A percentile compares a stretch with the other conserved stretches of the same genome.
Evolutionary conservation across 2,888 invertebrate genomes (phyloP).

Genomic region (Machimus rusticus): DNA sequence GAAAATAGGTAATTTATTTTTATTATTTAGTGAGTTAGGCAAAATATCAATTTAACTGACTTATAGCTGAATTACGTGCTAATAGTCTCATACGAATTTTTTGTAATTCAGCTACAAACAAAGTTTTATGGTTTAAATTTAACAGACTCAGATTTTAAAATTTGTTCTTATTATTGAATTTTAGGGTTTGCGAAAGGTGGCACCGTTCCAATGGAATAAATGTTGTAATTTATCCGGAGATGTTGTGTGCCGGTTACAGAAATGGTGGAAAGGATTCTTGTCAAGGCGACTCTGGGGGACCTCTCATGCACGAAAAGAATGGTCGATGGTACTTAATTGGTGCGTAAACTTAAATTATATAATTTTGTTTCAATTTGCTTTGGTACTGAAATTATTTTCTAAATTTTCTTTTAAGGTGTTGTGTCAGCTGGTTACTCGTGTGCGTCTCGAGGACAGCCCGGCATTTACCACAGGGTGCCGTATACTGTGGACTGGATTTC

Average conservation of each 20-base stretch:
- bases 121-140: background rate
- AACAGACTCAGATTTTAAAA: background rate
- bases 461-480: slow-evolving; percentile 91
- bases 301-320: slow-evolving; percentile 85
- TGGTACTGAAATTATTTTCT: background rate
- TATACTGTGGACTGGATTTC: slow-evolving; percentile 94
- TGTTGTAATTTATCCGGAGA: slow-evolving; percentile 88
- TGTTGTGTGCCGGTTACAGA: slow-evolving; percentile 93
- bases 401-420: slow-evolving; percentile 67
- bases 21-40: too few relatives aligned
- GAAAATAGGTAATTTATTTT: slow-evolving; percentile 78
- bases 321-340: slow-evolving; percentile 88
- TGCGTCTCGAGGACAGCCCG: slow-evolving; percentile 91
- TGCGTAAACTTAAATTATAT: slow-evolving; percentile 40
- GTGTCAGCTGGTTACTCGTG: slow-evolving; percentile 95
- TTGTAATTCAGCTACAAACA: background rate
- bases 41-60: too few relatives aligned
- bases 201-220: slow-evolving; percentile 70
- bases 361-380: background rate
- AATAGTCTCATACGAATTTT: too few relatives aligned
- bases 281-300: slow-evolving; percentile 78
- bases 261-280: slow-evolving; percentile 77
- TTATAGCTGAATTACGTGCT: background rate
- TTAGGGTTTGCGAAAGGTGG: slow-evolving; percentile 69
- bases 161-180: background rate